A percentile compares a stretch with the other conserved stretches of the same genome.
These are phyloP conservation scores for Cyaniris semiargus DNA, from an alignment of 2,888 invertebrate genomes.

Conservation along the genomic window DNA sequence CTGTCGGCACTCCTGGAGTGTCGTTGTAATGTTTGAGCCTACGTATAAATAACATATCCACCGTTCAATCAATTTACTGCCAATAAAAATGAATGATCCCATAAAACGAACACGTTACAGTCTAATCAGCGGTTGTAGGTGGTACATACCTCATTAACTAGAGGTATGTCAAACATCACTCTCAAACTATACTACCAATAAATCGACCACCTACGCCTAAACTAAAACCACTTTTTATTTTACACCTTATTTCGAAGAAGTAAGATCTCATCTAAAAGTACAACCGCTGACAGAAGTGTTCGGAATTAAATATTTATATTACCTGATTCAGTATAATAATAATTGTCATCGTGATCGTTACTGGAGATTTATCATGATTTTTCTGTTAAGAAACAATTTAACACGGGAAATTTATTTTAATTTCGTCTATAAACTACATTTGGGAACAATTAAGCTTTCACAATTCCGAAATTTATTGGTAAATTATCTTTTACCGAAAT, in stretches of 20 bases:
- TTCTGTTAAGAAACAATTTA: background rate
- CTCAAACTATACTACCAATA: constrained; percentile 7
- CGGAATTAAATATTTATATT: constrained; percentile 1
- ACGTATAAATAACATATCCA: background rate
- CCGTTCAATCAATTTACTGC: constrained; percentile 14
- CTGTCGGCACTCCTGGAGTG: too few relatives aligned
- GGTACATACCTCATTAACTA: background rate
- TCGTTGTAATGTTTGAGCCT: background rate
- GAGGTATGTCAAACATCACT: constrained; percentile 3
- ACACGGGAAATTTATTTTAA: constrained; percentile 7
- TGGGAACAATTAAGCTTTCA: constrained; percentile 19
- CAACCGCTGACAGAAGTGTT: constrained; percentile 9
- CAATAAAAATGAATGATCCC: constrained; percentile 21
- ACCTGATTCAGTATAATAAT: background rate
- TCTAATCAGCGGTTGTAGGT: constrained; percentile 5
- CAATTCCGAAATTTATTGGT: background rate
- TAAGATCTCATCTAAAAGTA: constrained; percentile 12
- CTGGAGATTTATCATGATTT: background rate
- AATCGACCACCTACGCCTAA: constrained; percentile 24
- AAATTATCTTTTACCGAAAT: constrained; percentile 15
- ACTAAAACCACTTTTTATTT: constrained; percentile 10
- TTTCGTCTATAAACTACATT: constrained; percentile 3
- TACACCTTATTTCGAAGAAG: background rate
- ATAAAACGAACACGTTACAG: constrained; percentile 4
- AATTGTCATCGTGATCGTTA: constrained; percentile 1